Evolutionary conservation across 2,888 invertebrate species (phyloP), one percentile per base, ranked within the genome.

Genomic region (Caradrina clavipalpis): DNA sequence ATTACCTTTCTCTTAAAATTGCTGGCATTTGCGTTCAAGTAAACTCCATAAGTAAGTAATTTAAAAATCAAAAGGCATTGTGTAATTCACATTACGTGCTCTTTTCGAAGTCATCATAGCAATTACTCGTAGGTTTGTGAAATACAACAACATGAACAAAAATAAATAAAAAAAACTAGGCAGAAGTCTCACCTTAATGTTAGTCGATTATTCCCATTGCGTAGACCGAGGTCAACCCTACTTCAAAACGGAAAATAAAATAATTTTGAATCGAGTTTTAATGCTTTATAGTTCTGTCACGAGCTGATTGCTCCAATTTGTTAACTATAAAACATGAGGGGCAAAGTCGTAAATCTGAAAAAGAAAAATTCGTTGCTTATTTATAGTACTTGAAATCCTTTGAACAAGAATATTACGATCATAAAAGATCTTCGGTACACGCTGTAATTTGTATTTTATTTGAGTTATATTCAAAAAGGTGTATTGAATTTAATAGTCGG

Each of bases 291-390:
- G 85, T 83, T 86, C 87, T 90, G 91, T 90, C 90, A 85, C 88
- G 79, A 86, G 82, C 81, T 83, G 85, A 93, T 93, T 92, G 92
- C 89, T 89, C 91, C 92, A 94, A 95, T 94, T 94, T 92, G 92
- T 93, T 88, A 86, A 88, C 90, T 86, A 93, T 92, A 92, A 85
- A 93, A 92, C 84, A 85, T 82, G 78, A 78, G 69, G 76, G 79
- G 75, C 74, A 68, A 58, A 70, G 76, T 88, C 90, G 89, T 93
- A 92, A 94, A 93, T 83, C 77, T 80, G 67, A 84, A 88, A 83
- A 86, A 80, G 84, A 84, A 86, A 87, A 87, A 85, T 84, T 86
- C 82, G 81, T 81, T 75, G 69, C 80, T 82, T 87, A 88, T 90
- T 90, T 87, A 88, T 87, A 86, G 80, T 73, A 78, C 73, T 71